Conservation (phyloP, 2,888 invertebrate genomes). For the Biston betularia region DNA sequence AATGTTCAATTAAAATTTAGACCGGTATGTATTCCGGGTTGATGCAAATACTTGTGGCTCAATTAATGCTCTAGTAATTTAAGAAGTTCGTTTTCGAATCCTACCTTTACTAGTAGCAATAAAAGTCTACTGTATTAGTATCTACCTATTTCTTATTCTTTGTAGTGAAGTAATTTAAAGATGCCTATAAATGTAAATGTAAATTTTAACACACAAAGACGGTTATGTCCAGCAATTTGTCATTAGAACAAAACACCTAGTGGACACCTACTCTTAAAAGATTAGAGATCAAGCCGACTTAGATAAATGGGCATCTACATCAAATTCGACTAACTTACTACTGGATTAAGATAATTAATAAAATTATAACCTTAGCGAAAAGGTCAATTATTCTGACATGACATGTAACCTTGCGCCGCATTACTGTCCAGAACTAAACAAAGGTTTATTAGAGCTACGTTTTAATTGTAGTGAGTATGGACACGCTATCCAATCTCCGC, state of each 20-base stretch:
- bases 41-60: constrained; percentile 7
- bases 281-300: constrained; percentile 42
- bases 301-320: constrained; percentile 50
- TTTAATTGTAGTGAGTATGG: constrained; percentile 30
- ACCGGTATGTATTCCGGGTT: constrained; percentile 20
- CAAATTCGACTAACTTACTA: constrained; percentile 27
- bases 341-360: constrained; percentile 63
- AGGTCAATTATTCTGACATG: constrained; percentile 58
- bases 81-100: not conserved
- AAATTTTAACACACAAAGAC: constrained; percentile 16
- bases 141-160: constrained; percentile 1
- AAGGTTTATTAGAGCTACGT: constrained; percentile 17
- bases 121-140: not conserved
- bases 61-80: constrained; percentile 6
- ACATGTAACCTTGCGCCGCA: constrained; percentile 50
- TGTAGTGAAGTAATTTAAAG: constrained; percentile 8
- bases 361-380: constrained; percentile 64
- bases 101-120: too few species aligned
- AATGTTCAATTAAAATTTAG: constrained; percentile 15
- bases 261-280: constrained; percentile 24
- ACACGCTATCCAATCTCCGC: constrained; percentile 18
- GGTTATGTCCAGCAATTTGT: constrained; percentile 36
- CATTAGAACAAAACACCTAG: constrained; percentile 42
- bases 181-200: constrained; percentile 8
- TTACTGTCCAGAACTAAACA: constrained; percentile 26